A percentile compares a stretch with the other conserved stretches of the same genome.
These are phyloP conservation scores for Danaus melanippus DNA, from an alignment of 1,140 invertebrate species.

Conservation along the genomic window DNA sequence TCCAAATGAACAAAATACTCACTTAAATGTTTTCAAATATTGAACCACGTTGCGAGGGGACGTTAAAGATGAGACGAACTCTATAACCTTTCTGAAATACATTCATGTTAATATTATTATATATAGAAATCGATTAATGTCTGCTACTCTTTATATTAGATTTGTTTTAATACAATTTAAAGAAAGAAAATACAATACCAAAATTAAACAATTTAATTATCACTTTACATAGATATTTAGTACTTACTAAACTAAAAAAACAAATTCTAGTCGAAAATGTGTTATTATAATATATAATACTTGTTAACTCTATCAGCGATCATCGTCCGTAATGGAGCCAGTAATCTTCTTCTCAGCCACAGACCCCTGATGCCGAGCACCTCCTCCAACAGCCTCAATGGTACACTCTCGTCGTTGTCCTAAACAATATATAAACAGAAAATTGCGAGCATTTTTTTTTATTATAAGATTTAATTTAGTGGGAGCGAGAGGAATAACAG, in stretches of 20 bases:
- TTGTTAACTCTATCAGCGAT: conserved; percentile 59
- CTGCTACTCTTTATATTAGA: too few relatives aligned
- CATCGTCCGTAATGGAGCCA: conserved; percentile 52
- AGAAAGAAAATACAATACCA: too few relatives aligned
- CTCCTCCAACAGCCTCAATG: conserved; percentile 50
- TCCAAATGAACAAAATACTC: conserved; percentile 47
- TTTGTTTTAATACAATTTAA: too few relatives aligned
- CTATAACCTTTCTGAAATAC: conserved; percentile 83
- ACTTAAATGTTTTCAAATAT: conserved; percentile 91
- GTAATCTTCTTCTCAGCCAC: conserved; percentile 47
- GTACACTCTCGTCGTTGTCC: conserved; percentile 57
- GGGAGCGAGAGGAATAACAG: too few relatives aligned
- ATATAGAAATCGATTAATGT: too few relatives aligned
- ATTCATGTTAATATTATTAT: too few relatives aligned
- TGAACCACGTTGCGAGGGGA: conserved; percentile 92
- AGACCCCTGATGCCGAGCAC: conserved; percentile 53
- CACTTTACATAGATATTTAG: too few relatives aligned
- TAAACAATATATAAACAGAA: conserved; percentile 18
- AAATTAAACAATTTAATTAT: too few relatives aligned
- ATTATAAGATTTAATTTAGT: not conserved
- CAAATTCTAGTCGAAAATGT: too few relatives aligned
- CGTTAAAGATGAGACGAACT: conserved; percentile 91
- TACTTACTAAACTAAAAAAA: too few relatives aligned
- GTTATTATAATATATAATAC: conserved; percentile 18
- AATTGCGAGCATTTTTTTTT: not conserved